Conservation (phyloP, 1,140 invertebrate genomes). For the Cydia amplana region DNA sequence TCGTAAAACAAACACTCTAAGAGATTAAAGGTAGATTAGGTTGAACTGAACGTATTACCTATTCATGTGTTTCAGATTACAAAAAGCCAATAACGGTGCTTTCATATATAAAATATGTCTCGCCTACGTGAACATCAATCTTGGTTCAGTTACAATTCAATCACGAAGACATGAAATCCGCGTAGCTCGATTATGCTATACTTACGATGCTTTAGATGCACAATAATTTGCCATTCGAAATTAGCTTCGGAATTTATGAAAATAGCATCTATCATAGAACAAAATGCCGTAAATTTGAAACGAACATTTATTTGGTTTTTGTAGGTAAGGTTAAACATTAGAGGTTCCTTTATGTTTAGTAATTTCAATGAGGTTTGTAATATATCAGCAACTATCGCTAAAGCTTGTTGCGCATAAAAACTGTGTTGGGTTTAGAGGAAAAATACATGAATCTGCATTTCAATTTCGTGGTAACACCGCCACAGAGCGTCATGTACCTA, state of each 20-base stretch:
- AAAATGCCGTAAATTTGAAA: not conserved
- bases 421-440: not conserved
- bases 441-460: conserved; percentile 8
- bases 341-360: too few species aligned
- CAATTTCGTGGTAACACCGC: conserved; percentile 1
- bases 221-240: not conserved
- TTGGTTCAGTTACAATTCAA: conserved; percentile 14
- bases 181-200: not conserved
- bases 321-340: too few species aligned
- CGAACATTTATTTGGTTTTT: too few species aligned
- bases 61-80: conserved; percentile 15
- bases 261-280: not conserved
- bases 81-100: not conserved
- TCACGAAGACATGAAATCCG: conserved; percentile 9
- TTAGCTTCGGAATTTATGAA: not conserved
- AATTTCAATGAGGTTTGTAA: too few species aligned
- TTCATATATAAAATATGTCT: not conserved
- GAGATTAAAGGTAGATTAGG: not conserved
- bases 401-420: not conserved
- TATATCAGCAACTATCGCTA: too few species aligned
- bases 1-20: not conserved
- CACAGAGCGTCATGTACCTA: conserved; percentile 8
- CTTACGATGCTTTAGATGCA: not conserved
- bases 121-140: conserved; percentile 16
- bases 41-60: not conserved